Percentiles rank a stretch among this genome's conserved stretches.
These are phyloP conservation scores for Perdita meconis DNA, from an alignment of 2,888 invertebrate species.

Conservation along the genomic window DNA sequence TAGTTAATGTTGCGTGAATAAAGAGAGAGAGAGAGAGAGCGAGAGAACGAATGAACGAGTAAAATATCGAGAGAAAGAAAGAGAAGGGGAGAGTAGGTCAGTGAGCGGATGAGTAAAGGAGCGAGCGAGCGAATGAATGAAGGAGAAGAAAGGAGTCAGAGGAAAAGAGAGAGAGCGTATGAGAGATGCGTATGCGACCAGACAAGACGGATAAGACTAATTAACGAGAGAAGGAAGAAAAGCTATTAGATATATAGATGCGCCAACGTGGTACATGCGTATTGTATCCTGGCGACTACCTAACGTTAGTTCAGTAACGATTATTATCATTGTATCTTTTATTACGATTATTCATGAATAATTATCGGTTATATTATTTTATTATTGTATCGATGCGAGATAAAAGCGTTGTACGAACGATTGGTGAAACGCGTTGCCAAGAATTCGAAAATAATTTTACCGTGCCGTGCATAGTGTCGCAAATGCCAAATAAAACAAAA, in stretches of 20 bases:
- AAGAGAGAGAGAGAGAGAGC: no score
- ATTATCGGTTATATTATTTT: slow-evolving; percentile 74
- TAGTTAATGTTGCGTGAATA: slow-evolving; percentile 67
- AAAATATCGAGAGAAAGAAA: slow-evolving; percentile 38
- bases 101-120: neutral
- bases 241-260: slow-evolving; percentile 63
- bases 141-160: slow-evolving; percentile 11
- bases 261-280: slow-evolving; percentile 42
- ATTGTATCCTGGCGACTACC: slow-evolving; percentile 65
- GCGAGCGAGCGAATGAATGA: slow-evolving; percentile 21
- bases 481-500: slow-evolving; percentile 77
- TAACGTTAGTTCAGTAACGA: slow-evolving; percentile 78
- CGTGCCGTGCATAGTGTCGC: slow-evolving; percentile 74
- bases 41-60: neutral
- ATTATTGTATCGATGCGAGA: slow-evolving; percentile 72
- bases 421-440: slow-evolving; percentile 50
- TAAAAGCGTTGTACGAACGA: slow-evolving; percentile 60
- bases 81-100: slow-evolving; percentile 3
- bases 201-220: slow-evolving; percentile 52
- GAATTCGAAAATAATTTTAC: slow-evolving; percentile 61
- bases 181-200: slow-evolving; percentile 30
- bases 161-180: neutral
- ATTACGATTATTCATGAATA: slow-evolving; percentile 70
- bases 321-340: slow-evolving; percentile 70
- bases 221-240: slow-evolving; percentile 64